These are phyloP conservation scores for Brassicogethes aeneus DNA, from an alignment of 2,888 invertebrate genomes.

Conservation along the genomic window DNA sequence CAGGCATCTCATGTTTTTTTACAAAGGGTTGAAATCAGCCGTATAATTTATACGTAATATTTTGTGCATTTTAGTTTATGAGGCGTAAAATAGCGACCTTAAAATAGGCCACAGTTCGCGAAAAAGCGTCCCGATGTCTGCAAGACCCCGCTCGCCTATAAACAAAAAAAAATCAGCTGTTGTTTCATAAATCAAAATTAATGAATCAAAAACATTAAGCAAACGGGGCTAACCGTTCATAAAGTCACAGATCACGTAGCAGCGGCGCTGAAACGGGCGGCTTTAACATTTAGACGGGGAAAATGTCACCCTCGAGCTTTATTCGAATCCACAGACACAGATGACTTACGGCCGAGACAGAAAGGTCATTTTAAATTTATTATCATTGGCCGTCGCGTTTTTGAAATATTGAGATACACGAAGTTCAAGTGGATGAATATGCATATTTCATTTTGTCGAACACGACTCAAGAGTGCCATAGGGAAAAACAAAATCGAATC, in stretches of 20 bases:
- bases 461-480: not conserved
- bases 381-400: constrained; percentile 25
- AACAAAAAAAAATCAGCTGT: not conserved
- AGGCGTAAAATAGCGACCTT: too few species aligned
- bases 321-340: constrained; percentile 21
- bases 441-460: not conserved
- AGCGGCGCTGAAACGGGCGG: constrained; percentile 26
- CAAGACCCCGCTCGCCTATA: constrained; percentile 4
- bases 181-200: constrained; percentile 30
- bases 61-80: too few species aligned
- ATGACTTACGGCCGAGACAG: constrained; percentile 21
- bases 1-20: too few species aligned
- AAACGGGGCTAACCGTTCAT: constrained; percentile 32
- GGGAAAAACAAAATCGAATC: too few species aligned
- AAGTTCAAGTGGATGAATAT: constrained; percentile 2
- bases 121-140: constrained; percentile 1
- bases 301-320: constrained; percentile 36
- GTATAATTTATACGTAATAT: too few species aligned
- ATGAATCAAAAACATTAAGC: constrained; percentile 33
- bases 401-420: constrained; percentile 20
- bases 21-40: too few species aligned
- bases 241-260: constrained; percentile 39
- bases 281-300: constrained; percentile 37
- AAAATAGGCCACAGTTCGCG: too few species aligned
- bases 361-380: constrained; percentile 29